phyloP scores from a whole-genome alignment of 2,113 vertebrate genomes.

The Tauraco erythrolophus region DNA sequence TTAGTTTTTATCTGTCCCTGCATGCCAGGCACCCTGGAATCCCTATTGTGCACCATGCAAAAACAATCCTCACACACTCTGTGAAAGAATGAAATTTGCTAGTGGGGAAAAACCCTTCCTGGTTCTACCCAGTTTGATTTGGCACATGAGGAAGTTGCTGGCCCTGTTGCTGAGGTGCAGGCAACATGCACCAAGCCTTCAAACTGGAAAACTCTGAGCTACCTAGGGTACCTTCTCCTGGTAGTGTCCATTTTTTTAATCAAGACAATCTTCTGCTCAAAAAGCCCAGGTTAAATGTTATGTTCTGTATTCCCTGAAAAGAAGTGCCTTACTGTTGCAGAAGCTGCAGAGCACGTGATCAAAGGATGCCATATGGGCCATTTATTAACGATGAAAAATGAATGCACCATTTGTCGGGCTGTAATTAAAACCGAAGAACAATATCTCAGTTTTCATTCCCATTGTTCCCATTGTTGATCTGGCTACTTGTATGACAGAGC shows the following conservation, averaged over 20 bases:
- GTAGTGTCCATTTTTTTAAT: not conserved
- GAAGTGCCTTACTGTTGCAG: not conserved
- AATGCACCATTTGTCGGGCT: not conserved
- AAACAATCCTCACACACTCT: not conserved
- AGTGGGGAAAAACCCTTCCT: not conserved
- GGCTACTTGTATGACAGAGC: not conserved
- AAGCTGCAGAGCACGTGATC: not conserved
- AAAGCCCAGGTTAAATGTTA: not conserved
- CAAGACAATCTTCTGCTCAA: not conserved
- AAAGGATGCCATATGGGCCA: constrained; percentile 36
- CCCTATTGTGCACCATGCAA: not conserved
- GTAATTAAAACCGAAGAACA: constrained; percentile 4
- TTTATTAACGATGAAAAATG: constrained; percentile 35
- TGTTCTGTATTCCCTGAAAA: not conserved
- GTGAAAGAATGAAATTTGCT: not conserved
- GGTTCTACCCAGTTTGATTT: not conserved
- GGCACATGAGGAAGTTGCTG: not conserved
- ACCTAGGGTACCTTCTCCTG: not conserved
- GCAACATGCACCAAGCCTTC: not conserved
- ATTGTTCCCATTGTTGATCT: not conserved
- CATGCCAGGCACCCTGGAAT: not conserved
- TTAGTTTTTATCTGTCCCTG: not conserved
- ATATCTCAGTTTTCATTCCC: not conserved
- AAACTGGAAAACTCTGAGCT: not conserved
- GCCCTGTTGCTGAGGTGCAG: not conserved